These are phyloP conservation scores for Muntiacus muntjak DNA, from an alignment of 2,113 vertebrate genomes.

Conservation along the genomic window DNA sequence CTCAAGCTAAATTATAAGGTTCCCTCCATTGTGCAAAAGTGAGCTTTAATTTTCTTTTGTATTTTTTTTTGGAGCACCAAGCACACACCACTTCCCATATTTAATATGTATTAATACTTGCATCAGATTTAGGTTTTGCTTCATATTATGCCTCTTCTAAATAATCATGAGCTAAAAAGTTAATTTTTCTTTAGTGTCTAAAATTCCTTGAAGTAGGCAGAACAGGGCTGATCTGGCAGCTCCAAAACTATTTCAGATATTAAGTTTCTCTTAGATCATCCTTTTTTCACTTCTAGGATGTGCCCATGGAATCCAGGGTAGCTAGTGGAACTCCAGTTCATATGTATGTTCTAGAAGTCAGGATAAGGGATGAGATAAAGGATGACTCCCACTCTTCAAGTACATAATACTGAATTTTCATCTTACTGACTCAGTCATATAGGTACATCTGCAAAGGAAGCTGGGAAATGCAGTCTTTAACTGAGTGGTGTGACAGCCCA, in stretches of 20 bases:
- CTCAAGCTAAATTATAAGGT: neutral
- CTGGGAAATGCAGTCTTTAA: neutral
- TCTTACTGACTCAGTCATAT: neutral
- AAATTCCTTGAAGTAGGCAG: neutral
- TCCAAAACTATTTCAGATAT: neutral
- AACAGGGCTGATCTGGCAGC: neutral
- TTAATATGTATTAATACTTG: neutral
- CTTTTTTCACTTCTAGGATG: neutral
- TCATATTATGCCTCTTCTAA: neutral
- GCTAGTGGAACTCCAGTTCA: neutral
- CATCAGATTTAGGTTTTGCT: neutral
- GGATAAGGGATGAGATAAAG: neutral
- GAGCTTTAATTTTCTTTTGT: neutral
- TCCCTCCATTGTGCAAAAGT: neutral
- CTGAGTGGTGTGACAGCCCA: accelerated
- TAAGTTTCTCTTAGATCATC: neutral
- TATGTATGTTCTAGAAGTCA: neutral
- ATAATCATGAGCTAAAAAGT: neutral
- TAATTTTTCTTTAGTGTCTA: neutral
- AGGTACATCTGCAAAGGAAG: neutral
- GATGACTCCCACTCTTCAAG: neutral
- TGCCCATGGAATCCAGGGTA: neutral
- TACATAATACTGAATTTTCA: neutral
- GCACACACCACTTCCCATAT: neutral
- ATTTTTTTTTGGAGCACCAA: neutral